Evolutionary conservation across 2,113 vertebrate genomes (phyloP), one percentile per base, ranked within the genome.

Genomic region (Apodemus speciosus): DNA sequence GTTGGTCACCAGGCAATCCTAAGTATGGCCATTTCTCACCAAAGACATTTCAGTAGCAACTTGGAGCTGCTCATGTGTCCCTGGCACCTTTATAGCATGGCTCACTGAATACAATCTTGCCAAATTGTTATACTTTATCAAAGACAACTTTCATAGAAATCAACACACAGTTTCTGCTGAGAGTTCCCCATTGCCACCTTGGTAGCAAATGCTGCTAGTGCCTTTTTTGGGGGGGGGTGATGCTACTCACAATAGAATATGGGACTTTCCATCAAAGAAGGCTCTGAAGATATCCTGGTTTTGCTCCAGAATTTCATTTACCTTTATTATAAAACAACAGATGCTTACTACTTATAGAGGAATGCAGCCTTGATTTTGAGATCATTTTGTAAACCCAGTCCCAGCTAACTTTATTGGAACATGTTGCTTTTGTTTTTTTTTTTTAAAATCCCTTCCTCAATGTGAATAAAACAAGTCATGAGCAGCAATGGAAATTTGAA

Each of bases 331-430:
- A 62, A 66, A 87, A 79, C 62, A 35, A 40, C 3, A 62, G 51
- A 89, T 46, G 23, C 80, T 79, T 38, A 5, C 13, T 68, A n/a
- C 27, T 69, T 92, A 72, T 18, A 21, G 60, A 93, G 87, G 27
- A 81, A 53, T 60, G 0, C 25, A 43, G 25, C 6, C 85, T 85
- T 60, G 0, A 25, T 81, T 85, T 87, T 27, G 38, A 85, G 69
- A 11, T n/a, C 2, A 56, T 49, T 53, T 46, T 85, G 53, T 21
- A 73, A 77, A 2, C 8, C 43, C 9, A 88, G 11, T 0, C 25
- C 62, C 18, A 92, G 20, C 46, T 51, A 88, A 56, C 46, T 88
- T 85, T 16, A 40, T 94, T 91, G 43, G 32, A 90, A 85, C 66
- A 11, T 73, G 6, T 23, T 91, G 3, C 5, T 8, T 88, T 51